Evolutionary conservation across 2,113 vertebrate species (phyloP).

Genomic region (Sylvilagus bachmani): DNA sequence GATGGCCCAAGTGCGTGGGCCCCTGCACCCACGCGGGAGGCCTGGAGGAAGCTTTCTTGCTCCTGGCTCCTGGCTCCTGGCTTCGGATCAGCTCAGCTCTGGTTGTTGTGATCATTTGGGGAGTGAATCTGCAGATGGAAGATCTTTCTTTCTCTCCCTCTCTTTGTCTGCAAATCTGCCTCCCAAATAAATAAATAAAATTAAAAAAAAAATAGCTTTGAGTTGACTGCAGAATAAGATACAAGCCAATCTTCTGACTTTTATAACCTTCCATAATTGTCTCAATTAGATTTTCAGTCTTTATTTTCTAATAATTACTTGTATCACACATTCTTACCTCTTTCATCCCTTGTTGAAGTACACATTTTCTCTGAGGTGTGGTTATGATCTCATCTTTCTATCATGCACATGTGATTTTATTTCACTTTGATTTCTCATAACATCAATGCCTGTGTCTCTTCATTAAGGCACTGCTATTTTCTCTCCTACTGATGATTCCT

Average conservation of each 20-base stretch:
- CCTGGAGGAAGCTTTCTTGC: too few species aligned
- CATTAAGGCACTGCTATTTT: neutral
- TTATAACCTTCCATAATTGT: neutral
- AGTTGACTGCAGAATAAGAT: neutral
- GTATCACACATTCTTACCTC: neutral
- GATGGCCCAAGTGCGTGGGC: too few species aligned
- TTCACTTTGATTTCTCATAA: conserved; percentile 25
- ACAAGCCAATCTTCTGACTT: neutral
- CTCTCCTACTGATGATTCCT: neutral
- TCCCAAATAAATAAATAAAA: too few species aligned
- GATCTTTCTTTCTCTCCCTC: too few species aligned
- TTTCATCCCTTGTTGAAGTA: neutral
- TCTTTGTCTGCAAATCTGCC: too few species aligned
- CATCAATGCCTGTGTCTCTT: neutral
- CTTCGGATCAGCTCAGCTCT: too few species aligned
- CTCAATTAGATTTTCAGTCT: neutral
- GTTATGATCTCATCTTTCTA: neutral
- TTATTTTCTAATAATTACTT: neutral
- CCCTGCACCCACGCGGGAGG: too few species aligned
- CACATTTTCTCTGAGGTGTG: neutral
- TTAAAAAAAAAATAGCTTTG: neutral
- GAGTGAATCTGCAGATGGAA: too few species aligned
- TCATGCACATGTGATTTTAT: neutral
- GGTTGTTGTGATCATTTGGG: too few species aligned
- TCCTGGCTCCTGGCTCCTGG: too few species aligned